phyloP scores from a whole-genome alignment of 2,888 invertebrate genomes.

The Dryobota labecula region DNA sequence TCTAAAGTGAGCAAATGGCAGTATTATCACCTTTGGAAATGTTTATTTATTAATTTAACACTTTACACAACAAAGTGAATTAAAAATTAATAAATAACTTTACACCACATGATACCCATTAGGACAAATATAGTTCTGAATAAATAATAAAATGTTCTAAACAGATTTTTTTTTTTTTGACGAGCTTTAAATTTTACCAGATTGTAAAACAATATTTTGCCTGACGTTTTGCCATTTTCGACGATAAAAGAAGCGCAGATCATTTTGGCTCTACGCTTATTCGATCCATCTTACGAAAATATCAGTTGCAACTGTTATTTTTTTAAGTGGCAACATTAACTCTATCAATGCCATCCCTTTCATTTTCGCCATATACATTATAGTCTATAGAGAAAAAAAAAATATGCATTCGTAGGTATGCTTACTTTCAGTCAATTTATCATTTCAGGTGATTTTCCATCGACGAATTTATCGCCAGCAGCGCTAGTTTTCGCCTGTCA shows the following conservation, averaged over 20 bases:
- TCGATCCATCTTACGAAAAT: not conserved
- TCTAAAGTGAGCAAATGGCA: too few species aligned
- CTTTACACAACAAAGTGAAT: too few species aligned
- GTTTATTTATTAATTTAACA: too few species aligned
- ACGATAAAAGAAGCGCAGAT: not conserved
- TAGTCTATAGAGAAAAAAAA: not conserved
- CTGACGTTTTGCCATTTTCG: not conserved
- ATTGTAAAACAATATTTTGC: not conserved
- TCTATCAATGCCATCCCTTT: not conserved
- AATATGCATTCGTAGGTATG: not conserved
- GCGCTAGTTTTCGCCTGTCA: too few species aligned
- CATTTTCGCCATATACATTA: not conserved
- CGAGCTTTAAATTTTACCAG: not conserved
- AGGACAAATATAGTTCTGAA: too few species aligned
- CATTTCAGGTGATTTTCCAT: not conserved
- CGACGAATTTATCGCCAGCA: not conserved
- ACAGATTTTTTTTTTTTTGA: not conserved
- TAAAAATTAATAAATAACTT: too few species aligned
- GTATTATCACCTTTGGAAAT: too few species aligned
- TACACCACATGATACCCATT: not conserved
- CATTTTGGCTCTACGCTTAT: not conserved
- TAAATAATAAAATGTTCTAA: not conserved
- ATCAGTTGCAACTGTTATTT: not conserved
- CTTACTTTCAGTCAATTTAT: not conserved
- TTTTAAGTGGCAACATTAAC: not conserved